Percentiles rank a stretch among this genome's conserved stretches.
phyloP scores from a whole-genome alignment of 2,113 vertebrate species.

The Psittacara wagleri region DNA sequence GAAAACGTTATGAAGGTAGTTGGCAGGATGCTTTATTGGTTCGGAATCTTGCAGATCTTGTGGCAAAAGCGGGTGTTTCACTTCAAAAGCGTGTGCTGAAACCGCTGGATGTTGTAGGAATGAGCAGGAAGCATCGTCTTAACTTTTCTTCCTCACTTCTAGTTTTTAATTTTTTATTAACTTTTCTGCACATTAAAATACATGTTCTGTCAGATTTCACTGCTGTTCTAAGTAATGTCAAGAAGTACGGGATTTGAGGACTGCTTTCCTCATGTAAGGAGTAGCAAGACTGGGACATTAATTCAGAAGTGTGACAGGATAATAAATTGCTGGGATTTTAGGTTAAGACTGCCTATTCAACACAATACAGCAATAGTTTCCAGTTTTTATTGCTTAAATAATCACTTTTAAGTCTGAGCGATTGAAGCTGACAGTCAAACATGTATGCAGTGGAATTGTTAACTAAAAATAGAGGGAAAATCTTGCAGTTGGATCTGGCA shows the following conservation, averaged over 20 bases:
- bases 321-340: neutral
- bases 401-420: neutral
- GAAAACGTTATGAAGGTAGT: neutral
- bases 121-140: neutral
- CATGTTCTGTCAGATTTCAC: neutral
- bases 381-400: neutral
- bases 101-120: neutral
- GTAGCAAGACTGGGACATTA: neutral
- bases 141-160: neutral
- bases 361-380: neutral
- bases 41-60: neutral
- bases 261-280: neutral
- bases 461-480: neutral
- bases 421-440: neutral
- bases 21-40: neutral
- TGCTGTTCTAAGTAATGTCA: neutral
- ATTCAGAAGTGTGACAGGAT: neutral
- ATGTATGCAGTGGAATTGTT: neutral
- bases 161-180: neutral
- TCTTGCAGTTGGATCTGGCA: neutral
- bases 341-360: neutral
- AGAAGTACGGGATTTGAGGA: neutral
- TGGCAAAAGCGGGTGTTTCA: neutral
- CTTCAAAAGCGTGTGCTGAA: neutral
- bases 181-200: neutral